Conservation (phyloP, 2,113 vertebrate species). For the Apteryx owenii region DNA sequence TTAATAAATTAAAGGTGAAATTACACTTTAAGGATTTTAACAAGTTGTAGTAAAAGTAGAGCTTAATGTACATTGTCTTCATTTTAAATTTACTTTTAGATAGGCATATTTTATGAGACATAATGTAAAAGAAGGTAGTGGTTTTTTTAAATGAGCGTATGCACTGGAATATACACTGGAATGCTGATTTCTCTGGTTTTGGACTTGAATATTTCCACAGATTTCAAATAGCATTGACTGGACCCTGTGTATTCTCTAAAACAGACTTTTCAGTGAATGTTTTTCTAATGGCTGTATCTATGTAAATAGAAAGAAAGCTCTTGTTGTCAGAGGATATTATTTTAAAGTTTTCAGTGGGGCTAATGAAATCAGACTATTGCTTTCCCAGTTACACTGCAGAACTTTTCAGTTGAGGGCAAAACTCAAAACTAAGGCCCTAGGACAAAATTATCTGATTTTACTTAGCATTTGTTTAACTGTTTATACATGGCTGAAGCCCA, state of each 20-base stretch:
- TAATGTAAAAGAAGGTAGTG: rapidly evolving
- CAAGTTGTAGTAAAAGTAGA: neutral
- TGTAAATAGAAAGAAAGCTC: neutral
- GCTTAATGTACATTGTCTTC: neutral
- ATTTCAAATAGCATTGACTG: neutral
- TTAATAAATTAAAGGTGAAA: neutral
- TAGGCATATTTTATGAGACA: neutral
- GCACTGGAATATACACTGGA: neutral
- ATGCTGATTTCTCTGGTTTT: neutral
- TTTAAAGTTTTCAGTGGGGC: neutral
- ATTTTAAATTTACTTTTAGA: neutral
- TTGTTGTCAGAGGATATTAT: neutral
- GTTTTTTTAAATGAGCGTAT: neutral
- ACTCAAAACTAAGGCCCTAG: neutral
- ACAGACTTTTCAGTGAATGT: neutral
- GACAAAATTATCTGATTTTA: neutral
- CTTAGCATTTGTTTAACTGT: neutral
- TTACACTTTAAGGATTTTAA: neutral
- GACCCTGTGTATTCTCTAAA: neutral
- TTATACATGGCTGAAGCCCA: neutral
- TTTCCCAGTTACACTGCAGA: neutral
- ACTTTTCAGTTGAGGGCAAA: neutral
- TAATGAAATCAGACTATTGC: neutral
- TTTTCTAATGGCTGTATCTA: neutral
- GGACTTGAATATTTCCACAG: neutral